Base-by-base conservation (phyloP, 2,888 invertebrate species). In the Luperina nickerlii region DNA sequence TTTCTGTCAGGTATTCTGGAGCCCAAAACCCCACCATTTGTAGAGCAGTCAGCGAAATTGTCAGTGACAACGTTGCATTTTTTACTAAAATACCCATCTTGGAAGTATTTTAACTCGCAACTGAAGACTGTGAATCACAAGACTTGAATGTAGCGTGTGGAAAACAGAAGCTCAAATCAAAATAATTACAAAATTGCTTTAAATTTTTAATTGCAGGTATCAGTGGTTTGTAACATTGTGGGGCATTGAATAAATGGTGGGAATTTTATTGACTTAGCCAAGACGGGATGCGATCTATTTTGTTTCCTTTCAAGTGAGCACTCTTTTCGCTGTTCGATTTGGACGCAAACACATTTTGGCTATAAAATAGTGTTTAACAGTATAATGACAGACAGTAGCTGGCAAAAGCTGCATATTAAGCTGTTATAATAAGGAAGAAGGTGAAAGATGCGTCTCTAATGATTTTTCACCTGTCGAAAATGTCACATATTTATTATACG, bases 21-120 rank as follows among this genome's bases (percentile, higher is more conserved):
- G 92, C 88, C 97, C 97, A 97, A 73, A 96, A 96, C 0, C 97
- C 97, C 0, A 93, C 92, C 3, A 94, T 32, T 69, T 91, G 93
- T 54, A 96, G 81, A 3, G 87, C 91, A 0, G 96, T 95, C 38
- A 96, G 83, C 0, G 96, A 95, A 66, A 95, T 80, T 20, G 93
- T 88, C 1, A 96, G 87, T 0, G 96, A 95, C 1, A 91, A 77
- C 65, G 92, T 95, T 0, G 91, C 88, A 76, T 97, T 96, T 81
- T 92, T 91, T 68, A 95, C 92, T 0, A 94, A 69, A 48, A 96
- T 66, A 15, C 85, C 90, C 95, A 95, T 95, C 75, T 88, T 88
- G 73, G 76, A 66, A 5, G 7, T 13, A 38, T 4, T 13, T 24
- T n/a, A 1, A 38, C n/a, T 18, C 32, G 27, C 45, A 18, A 60